Percentiles rank a stretch among this genome's conserved stretches.
Evolutionary conservation across 2,113 vertebrate genomes (phyloP).

Genomic region (Coryphaenoides rupestris): DNA sequence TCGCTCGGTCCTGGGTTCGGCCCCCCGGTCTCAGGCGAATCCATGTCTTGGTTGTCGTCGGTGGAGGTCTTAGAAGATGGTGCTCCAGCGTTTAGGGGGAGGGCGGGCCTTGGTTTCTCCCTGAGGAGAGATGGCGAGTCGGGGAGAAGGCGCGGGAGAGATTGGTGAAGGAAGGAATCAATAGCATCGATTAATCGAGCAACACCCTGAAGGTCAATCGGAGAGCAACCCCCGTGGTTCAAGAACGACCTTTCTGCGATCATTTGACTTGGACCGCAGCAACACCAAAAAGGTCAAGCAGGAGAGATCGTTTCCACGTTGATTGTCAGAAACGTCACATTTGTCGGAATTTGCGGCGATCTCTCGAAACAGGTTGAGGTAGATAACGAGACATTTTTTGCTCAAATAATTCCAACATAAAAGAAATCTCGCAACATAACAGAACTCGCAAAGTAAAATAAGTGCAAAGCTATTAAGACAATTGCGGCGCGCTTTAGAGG

Average conservation of each 20-base stretch:
- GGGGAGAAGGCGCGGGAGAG: background rate
- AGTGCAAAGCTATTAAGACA: too few species aligned
- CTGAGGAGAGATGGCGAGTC: conserved; percentile 37
- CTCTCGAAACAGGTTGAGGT: conserved; percentile 20
- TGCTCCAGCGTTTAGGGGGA: conserved; percentile 79
- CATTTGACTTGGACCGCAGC: too few species aligned
- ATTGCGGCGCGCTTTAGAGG: too few species aligned
- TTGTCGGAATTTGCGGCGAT: conserved; percentile 9
- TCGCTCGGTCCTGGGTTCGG: conserved; percentile 14
- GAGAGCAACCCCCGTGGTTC: background rate
- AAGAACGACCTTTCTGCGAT: conserved; percentile 2
- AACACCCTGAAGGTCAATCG: background rate
- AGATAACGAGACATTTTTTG: background rate
- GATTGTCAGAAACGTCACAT: conserved; percentile 51
- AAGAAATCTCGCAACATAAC: background rate
- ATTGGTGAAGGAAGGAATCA: background rate
- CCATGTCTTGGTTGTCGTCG: conserved; percentile 31
- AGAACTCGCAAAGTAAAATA: background rate
- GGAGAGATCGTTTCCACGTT: conserved; percentile 1
- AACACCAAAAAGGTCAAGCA: too few species aligned
- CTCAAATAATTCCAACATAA: background rate
- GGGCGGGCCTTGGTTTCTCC: conserved; percentile 74
- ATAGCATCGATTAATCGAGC: background rate
- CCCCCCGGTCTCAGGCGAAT: conserved; percentile 29
- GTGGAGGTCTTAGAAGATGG: conserved; percentile 72